phyloP scores from a whole-genome alignment of 2,113 vertebrate species.

The Tychaedon coryphoeus region DNA sequence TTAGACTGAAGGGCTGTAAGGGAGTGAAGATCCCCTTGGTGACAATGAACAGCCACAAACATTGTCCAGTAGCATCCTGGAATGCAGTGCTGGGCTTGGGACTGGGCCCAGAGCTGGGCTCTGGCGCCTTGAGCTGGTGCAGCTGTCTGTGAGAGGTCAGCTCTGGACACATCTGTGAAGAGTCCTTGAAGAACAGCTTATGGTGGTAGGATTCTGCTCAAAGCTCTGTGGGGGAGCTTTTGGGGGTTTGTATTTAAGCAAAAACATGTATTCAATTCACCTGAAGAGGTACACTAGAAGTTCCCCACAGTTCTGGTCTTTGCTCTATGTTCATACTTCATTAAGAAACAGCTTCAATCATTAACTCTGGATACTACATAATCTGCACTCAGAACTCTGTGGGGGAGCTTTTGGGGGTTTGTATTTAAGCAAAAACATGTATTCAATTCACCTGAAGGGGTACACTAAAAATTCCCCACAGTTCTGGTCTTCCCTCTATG shows the following conservation, averaged over 20 bases:
- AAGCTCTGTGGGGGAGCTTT: not conserved
- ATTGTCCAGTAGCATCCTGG: not conserved
- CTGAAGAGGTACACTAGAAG: no score
- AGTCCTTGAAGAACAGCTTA: not conserved
- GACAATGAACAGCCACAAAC: not conserved
- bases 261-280: no score
- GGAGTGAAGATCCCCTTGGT: not conserved
- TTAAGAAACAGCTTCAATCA: no score
- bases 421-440: not conserved
- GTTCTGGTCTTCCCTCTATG: not conserved
- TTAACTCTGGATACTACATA: no score
- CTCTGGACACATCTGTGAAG: not conserved
- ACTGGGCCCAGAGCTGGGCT: not conserved
- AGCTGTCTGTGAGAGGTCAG: not conserved
- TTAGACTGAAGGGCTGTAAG: not conserved
- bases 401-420: not conserved
- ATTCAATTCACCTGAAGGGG: not conserved
- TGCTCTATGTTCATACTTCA: no score
- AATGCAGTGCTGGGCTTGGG: no score
- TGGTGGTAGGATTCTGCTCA: not conserved
- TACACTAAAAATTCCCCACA: not conserved
- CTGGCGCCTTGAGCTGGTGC: not conserved
- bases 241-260: no score
- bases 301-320: no score
- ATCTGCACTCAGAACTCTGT: no score